Evolutionary conservation across 2,113 vertebrate genomes (phyloP).

Genomic region (Tauraco erythrolophus): DNA sequence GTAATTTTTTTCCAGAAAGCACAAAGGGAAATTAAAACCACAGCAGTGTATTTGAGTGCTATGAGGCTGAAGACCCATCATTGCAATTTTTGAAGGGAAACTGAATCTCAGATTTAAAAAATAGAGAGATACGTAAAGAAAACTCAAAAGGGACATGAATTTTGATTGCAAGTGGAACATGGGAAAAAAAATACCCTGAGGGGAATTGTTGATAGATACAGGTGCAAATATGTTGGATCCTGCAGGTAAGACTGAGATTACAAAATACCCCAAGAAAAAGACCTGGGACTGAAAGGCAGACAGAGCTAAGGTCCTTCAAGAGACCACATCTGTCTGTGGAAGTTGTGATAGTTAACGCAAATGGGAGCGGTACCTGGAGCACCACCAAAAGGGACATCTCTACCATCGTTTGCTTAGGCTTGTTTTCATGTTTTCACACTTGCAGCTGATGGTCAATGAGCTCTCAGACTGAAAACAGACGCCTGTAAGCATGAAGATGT

Average conservation of each 20-base stretch:
- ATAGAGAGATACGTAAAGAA: not conserved
- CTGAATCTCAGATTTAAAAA: not conserved
- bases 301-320: not conserved
- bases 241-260: not conserved
- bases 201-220: not conserved
- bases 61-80: not conserved
- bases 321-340: not conserved
- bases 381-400: not conserved
- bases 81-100: not conserved
- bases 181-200: not conserved
- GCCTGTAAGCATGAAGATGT: not conserved
- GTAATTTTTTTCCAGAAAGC: not conserved
- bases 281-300: not conserved
- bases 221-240: not conserved
- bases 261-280: not conserved
- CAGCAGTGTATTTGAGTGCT: not conserved
- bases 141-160: not conserved
- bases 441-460: not conserved
- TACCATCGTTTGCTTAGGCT: not conserved
- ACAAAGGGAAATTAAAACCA: not conserved
- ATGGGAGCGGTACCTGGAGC: not conserved
- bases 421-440: not conserved
- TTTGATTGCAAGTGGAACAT: not conserved
- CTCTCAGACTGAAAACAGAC: not conserved
- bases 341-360: not conserved